Evolutionary conservation across 2,888 invertebrate species (phyloP).

Genomic region (Lasiommata megera): DNA sequence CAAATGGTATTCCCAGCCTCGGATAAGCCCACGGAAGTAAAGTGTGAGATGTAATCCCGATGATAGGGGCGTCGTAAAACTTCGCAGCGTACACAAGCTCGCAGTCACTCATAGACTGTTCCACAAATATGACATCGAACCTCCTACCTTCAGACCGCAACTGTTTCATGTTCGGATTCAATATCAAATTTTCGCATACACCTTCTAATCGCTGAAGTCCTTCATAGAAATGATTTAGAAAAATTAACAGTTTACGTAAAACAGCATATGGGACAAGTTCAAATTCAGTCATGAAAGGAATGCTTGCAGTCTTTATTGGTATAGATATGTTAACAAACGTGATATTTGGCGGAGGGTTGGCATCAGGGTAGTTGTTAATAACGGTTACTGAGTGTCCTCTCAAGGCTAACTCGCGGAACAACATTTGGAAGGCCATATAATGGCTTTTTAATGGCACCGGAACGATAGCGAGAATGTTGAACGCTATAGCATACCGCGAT

Average conservation of each 20-base stretch:
- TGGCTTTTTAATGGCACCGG: conserved; percentile 84
- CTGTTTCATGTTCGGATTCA: conserved; percentile 44
- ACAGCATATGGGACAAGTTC: conserved; percentile 29
- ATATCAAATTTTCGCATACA: conserved; percentile 54
- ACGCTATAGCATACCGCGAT: conserved; percentile 47
- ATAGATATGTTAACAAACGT: conserved; percentile 72
- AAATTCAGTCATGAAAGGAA: conserved; percentile 37
- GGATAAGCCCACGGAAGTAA: conserved; percentile 70
- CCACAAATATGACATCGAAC: conserved; percentile 72
- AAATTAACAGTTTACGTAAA: conserved; percentile 31
- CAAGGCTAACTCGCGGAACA: conserved; percentile 79
- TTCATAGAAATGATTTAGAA: conserved; percentile 39
- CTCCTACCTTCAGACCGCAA: conserved; percentile 43
- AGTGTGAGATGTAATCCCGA: conserved; percentile 75
- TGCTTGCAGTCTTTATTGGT: not conserved
- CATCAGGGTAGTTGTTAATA: conserved; percentile 80
- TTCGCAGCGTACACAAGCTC: conserved; percentile 59
- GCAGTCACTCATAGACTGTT: conserved; percentile 71
- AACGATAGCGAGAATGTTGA: conserved; percentile 75
- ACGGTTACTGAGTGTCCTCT: conserved; percentile 84
- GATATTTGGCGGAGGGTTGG: conserved; percentile 67
- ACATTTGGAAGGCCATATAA: conserved; percentile 81
- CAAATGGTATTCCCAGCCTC: conserved; percentile 70
- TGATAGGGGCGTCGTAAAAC: conserved; percentile 65
- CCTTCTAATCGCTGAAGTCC: conserved; percentile 30